Conservation (phyloP, 2,888 invertebrate genomes). For the Melinopterus prodromus region DNA sequence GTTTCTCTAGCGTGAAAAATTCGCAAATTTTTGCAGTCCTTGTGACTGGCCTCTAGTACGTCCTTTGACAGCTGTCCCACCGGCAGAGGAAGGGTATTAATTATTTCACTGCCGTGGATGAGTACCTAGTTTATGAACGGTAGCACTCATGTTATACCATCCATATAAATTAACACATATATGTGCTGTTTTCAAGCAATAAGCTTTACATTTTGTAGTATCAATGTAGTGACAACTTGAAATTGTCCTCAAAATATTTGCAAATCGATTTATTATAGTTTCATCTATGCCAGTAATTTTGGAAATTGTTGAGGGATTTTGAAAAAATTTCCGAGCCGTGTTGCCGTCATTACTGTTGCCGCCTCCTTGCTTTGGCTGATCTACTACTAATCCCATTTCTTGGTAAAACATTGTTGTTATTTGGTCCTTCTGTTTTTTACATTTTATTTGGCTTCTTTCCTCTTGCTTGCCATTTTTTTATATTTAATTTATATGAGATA, state of each 20-base stretch:
- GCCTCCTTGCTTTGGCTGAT: constrained; percentile 44
- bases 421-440: constrained; percentile 22
- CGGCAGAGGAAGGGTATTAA: background rate
- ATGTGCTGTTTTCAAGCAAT: too few relatives aligned
- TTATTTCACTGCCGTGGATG: too few relatives aligned
- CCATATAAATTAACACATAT: constrained; percentile 31
- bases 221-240: constrained; percentile 43
- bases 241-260: constrained; percentile 44
- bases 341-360: constrained; percentile 46
- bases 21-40: background rate
- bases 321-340: constrained; percentile 45
- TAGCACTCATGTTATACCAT: constrained; percentile 10
- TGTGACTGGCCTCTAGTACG: background rate
- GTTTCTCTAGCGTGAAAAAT: too few relatives aligned
- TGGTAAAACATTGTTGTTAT: constrained; percentile 24
- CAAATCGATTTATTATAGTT: constrained; percentile 44
- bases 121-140: too few relatives aligned
- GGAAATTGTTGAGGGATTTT: constrained; percentile 41
- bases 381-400: constrained; percentile 42
- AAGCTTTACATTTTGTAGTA: too few relatives aligned
- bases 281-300: constrained; percentile 48
- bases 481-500: constrained; percentile 49
- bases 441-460: constrained; percentile 37
- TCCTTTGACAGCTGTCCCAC: background rate
- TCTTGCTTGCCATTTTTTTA: constrained; percentile 51